phyloP scores from a whole-genome alignment of 2,113 vertebrate species.

The Callipepla californica region DNA sequence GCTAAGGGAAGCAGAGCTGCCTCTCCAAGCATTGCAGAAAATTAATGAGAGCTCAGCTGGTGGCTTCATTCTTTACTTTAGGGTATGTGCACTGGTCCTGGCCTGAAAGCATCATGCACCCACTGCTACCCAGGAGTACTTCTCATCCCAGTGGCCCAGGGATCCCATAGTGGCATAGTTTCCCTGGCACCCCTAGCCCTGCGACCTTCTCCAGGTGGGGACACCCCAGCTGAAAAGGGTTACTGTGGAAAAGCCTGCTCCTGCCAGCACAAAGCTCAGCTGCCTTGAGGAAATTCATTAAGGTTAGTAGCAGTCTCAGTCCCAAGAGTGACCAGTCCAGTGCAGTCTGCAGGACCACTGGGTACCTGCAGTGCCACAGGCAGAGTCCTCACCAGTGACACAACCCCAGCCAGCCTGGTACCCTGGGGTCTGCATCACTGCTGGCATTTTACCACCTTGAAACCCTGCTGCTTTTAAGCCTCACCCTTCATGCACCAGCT shows the following conservation, averaged over 20 bases:
- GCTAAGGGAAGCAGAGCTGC: too few relatives aligned
- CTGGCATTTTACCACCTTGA: background rate
- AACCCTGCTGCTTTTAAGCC: background rate
- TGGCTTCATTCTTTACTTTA: background rate
- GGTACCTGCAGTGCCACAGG: background rate
- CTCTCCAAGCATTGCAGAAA: background rate
- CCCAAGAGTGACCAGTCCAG: background rate
- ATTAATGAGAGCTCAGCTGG: background rate
- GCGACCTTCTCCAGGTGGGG: background rate
- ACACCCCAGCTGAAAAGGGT: background rate
- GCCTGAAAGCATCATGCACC: background rate
- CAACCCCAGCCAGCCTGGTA: accelerated
- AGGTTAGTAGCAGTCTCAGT: background rate
- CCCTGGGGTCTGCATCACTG: accelerated
- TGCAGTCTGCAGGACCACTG: background rate
- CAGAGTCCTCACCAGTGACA: background rate
- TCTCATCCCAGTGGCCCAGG: background rate
- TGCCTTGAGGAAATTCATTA: background rate
- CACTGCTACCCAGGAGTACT: background rate
- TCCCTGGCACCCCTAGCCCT: background rate
- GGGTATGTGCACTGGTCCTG: background rate
- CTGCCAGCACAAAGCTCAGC: background rate
- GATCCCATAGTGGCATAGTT: too few relatives aligned
- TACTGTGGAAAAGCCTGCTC: background rate
- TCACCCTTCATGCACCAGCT: background rate